Base-by-base conservation (phyloP, 2,797 vertebrate genomes). In the Poecilia velifera region DNA sequence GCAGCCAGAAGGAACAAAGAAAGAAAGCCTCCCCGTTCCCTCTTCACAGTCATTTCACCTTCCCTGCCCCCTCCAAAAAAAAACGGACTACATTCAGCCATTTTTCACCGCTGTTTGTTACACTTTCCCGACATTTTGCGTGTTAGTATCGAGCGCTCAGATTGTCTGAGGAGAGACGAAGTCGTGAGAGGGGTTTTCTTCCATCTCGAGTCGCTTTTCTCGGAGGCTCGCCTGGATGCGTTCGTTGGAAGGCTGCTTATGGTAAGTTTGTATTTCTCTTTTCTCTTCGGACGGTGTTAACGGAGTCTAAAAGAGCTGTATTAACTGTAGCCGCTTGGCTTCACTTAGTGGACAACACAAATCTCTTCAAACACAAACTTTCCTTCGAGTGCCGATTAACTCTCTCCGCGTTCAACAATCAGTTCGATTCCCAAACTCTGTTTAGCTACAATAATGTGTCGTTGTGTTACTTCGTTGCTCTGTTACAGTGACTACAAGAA, bases 1-100 rank as follows among this genome's bases (percentile, higher is more conserved):
- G 82, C 78, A 13, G 83, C 76, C 87, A 78, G 82, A 10, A 83
- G 85, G 91, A 93, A 95, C 93, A 94, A 95, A 94, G 91, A 85
- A 77, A 88, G 87, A 84, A 77, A 88, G 89, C 85, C 76, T 85
- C 74, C 28, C 28, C 36, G 85, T 1, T 28, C 66, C 57, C 3
- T 8, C 53, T 0, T 3, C 47, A 53, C 4, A 74, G 34, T 72
- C 22, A 22, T 46, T 76, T 81, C 76, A 53, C 79, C 51, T 64
- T 41, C 43, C 64, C 47, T 2, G 8, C 20, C 70, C 46, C 25
- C 25, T 1, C 39, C 20, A 1, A 10, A 13, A 31, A 31, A 31
- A 20, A 46, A 75, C 43, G 41, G 6, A 59, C 9, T 36, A 8
- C 9, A 62, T 68, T 4, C 0, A 20, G 18, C 34, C 13, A 8